Conservation (phyloP, 2,888 invertebrate species). For the Salticus scenicus region DNA sequence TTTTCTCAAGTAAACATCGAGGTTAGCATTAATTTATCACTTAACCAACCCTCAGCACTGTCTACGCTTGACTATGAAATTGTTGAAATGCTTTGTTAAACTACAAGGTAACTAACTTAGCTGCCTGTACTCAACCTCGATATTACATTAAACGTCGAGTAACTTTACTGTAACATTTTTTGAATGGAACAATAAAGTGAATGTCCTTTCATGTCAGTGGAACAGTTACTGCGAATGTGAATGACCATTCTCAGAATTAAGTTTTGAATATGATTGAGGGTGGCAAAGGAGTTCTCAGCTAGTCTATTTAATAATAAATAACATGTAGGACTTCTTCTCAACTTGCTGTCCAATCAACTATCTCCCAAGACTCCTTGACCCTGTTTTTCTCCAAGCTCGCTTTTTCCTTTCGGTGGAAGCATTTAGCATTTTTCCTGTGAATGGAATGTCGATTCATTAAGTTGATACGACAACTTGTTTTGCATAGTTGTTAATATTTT, state of each 20-base stretch:
- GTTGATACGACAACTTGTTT: background rate
- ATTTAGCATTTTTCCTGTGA: slow-evolving; percentile 6
- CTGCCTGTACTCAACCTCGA: background rate
- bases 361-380: slow-evolving; percentile 20
- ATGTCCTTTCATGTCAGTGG: background rate
- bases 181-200: background rate
- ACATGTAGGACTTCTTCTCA: background rate
- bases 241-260: background rate
- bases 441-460: slow-evolving; percentile 26
- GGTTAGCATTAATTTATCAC: too few species aligned
- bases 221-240: background rate
- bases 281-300: too few species aligned
- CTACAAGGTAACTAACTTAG: too few species aligned
- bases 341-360: background rate
- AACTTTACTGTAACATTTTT: background rate
- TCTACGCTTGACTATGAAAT: too few species aligned
- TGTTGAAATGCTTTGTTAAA: too few species aligned
- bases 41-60: too few species aligned
- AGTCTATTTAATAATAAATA: too few species aligned
- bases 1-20: too few species aligned
- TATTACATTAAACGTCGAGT: background rate
- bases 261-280: background rate
- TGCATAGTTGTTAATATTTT: background rate
- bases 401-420: background rate
- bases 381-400: background rate